Conservation (phyloP, 1,140 invertebrate species). For the Pseudachorutes palmiensis region DNA sequence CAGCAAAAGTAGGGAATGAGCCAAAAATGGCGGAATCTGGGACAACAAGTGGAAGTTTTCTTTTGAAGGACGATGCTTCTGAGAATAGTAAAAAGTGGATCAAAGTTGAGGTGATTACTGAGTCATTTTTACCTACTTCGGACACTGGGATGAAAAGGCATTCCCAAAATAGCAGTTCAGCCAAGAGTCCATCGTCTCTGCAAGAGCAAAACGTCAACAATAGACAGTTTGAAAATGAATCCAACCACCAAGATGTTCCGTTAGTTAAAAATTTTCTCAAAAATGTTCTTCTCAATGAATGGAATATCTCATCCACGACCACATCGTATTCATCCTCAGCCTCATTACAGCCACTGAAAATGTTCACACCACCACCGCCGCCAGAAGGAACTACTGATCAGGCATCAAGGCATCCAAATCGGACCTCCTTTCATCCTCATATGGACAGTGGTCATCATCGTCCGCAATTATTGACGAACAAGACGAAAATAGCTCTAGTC, state of each 20-base stretch:
- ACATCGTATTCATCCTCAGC: constrained; percentile 12
- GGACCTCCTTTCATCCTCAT: neutral
- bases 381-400: neutral
- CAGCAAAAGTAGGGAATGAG: neutral
- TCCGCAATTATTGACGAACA: neutral
- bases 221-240: constrained; percentile 24
- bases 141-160: neutral
- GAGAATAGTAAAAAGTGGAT: constrained; percentile 34
- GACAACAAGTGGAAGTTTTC: neutral
- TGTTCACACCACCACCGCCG: too few relatives aligned
- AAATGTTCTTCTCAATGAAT: constrained; percentile 36
- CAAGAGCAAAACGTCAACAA: constrained; percentile 24
- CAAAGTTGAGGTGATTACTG: constrained; percentile 38
- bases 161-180: constrained; percentile 6
- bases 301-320: constrained; percentile 24
- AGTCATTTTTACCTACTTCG: constrained; percentile 36
- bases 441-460: neutral
- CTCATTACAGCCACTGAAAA: constrained; percentile 16
- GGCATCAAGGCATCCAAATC: neutral
- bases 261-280: constrained; percentile 38
- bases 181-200: constrained; percentile 8
- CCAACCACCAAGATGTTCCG: constrained; percentile 30
- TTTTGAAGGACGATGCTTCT: neutral
- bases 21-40: neutral
- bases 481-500: neutral